Evolutionary conservation across 1,140 invertebrate species (phyloP), one percentile per base, ranked within the genome.

Genomic region (Lasioglossum albipes): DNA sequence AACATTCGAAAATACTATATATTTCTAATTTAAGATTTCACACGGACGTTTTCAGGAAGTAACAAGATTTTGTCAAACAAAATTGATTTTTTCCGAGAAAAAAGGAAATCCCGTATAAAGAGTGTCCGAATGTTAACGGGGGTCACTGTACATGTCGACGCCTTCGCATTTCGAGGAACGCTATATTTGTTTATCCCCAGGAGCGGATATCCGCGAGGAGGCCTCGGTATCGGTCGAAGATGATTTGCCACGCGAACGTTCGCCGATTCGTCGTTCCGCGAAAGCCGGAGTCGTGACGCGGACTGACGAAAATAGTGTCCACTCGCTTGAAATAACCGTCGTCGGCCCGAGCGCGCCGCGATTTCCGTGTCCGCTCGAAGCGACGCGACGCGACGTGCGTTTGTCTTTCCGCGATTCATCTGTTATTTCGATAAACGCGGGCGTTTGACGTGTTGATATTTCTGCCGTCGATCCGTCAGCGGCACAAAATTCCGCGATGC

Each of bases 291-390:
- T 12, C 18, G 20, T 75, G 78, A 80, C 71, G 65, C 16, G 62
- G n/a, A 41, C 1, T 2, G 16, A 12, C 78, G 16, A 41, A 62
- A 80, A 80, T 80, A 80, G 16, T 41, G 54, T 31, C 18, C 7
- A 20, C 9, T 4, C 0, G 10, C 41, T 13, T 3, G 31, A 80
- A 80, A 80, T 80, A 75, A 6, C 36, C 10, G 9, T 9, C 52
- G n/a, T 9, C 52, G n/a, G 7, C 52, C 27, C 27, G 1, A 3
- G n/a, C n/a, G 27, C 49, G 49, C 61, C 54, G 69, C 13, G 54
- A 69, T 80, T 80, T 80, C 78, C 72, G 78, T 41, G 65, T 80
- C 41, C 45, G 64, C 36, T 36, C 36, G 36, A 36, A 3, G 36
- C 36, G 36, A 36, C 36, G 36, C 36, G 36, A 36, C 10, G 10